Evolutionary conservation across 2,113 vertebrate species (phyloP), one percentile per base, ranked within the genome.

Genomic region (Fulmarus glacialis): DNA sequence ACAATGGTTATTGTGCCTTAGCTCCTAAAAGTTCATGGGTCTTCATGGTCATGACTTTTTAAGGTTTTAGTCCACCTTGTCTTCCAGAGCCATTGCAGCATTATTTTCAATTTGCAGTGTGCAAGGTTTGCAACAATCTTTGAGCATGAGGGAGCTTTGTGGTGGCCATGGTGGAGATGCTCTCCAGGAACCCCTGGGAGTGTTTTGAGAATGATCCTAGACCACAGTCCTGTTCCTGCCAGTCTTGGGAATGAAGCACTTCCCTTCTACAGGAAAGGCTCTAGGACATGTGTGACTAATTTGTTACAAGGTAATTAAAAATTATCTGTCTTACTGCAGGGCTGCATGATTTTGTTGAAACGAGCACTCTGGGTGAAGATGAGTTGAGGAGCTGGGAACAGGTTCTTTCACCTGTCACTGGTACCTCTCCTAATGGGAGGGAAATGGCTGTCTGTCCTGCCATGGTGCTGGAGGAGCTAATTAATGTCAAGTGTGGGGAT

Each of bases 271-370:
- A 72, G 70, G 64, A 93, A 90, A 88, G 40, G 48, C 79, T 75
- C 36, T 82, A 86, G 43, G 82, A 89, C 36, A 66, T 20, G 45
- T 82, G 43, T 90, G 86, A 95, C 71, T 93, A 92, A 90, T 95
- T 93, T 89, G 53, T 77, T 88, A 90, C 27, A 70, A 96, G 79
- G 67, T 92, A 94, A 96, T 93, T 96, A 90, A 92, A 93, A 93
- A 60, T 80, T 68, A 63, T 90, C 79, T 90, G 66, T 87, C 87
- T 79, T 68, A 63, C 47, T 79, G 73, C 85, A 88, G 82, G 2
- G 1, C 62, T 88, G 43, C 29, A 22, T 52, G 58, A 34, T 88
- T 85, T 93, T 82, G 30, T 85, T 68, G 58, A 90, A 96, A 90
- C 1, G 9, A 86, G 85, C 36, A 68, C 11, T 70, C 48, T 90